phyloP scores from a whole-genome alignment of 2,113 vertebrate species.

The Neodon shergylaensis region DNA sequence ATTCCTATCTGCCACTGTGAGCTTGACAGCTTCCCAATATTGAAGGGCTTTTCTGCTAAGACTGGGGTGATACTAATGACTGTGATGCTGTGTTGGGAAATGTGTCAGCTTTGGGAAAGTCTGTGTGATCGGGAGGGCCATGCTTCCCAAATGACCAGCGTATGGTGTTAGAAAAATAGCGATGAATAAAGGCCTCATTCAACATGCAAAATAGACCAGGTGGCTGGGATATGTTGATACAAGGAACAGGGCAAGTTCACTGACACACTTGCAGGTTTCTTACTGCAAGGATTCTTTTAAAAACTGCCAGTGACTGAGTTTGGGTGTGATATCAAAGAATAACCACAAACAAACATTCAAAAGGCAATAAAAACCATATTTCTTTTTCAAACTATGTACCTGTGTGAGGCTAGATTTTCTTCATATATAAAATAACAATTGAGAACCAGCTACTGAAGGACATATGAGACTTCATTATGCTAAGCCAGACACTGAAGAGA shows the following conservation, averaged over 20 bases:
- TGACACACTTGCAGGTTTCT: neutral
- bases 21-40: constrained; percentile 66
- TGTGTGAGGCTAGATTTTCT: neutral
- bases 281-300: neutral
- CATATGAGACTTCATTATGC: neutral
- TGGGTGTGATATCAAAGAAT: constrained; percentile 24
- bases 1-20: constrained; percentile 63
- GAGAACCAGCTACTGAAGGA: neutral
- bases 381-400: neutral
- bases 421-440: neutral
- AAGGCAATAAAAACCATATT: neutral
- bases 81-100: constrained; percentile 28
- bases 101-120: constrained; percentile 57
- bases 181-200: neutral
- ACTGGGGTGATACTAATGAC: constrained; percentile 53
- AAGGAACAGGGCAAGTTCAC: neutral
- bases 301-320: constrained; percentile 19
- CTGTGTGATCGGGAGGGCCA: constrained; percentile 16
- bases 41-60: constrained; percentile 47
- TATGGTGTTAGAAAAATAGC: neutral
- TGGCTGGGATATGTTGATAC: neutral
- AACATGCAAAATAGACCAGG: neutral
- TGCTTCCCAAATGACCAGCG: constrained; percentile 65
- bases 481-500: constrained; percentile 12
- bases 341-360: neutral